Evolutionary conservation across 2,113 vertebrate species (phyloP).

Genomic region (Varanus salvator): DNA sequence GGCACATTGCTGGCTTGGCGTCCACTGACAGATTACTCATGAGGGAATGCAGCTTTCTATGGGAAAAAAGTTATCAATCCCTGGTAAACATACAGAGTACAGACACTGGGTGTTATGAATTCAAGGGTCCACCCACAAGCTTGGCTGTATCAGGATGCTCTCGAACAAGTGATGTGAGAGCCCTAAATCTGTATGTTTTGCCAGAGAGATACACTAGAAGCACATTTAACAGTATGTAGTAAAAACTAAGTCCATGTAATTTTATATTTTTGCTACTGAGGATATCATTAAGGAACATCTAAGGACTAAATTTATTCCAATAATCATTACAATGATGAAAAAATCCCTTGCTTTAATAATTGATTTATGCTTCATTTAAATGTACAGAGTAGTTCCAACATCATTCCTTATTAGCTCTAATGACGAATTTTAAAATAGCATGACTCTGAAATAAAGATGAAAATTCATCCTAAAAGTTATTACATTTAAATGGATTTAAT

Average conservation of each 20-base stretch:
- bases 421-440: constrained; percentile 84
- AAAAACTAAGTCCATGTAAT: constrained; percentile 74
- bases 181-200: constrained; percentile 54
- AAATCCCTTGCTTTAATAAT: constrained; percentile 85
- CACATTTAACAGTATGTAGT: constrained; percentile 61
- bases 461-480: constrained; percentile 85
- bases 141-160: neutral
- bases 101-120: neutral
- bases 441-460: constrained; percentile 84
- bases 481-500: constrained; percentile 87
- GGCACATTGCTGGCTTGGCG: too few species aligned
- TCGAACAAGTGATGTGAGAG: constrained; percentile 4
- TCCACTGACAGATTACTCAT: too few species aligned
- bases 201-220: constrained; percentile 50
- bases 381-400: constrained; percentile 81
- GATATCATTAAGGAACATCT: constrained; percentile 80
- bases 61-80: too few species aligned
- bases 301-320: constrained; percentile 83
- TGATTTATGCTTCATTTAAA: constrained; percentile 89
- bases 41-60: too few species aligned
- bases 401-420: constrained; percentile 86
- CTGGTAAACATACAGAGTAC: neutral
- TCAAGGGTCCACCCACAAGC: neutral
- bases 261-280: constrained; percentile 74
- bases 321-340: constrained; percentile 86